Evolutionary conservation across 2,797 vertebrate genomes (phyloP), one percentile per base, ranked within the genome.

Genomic region (Enteromius unitaeniatus): DNA sequence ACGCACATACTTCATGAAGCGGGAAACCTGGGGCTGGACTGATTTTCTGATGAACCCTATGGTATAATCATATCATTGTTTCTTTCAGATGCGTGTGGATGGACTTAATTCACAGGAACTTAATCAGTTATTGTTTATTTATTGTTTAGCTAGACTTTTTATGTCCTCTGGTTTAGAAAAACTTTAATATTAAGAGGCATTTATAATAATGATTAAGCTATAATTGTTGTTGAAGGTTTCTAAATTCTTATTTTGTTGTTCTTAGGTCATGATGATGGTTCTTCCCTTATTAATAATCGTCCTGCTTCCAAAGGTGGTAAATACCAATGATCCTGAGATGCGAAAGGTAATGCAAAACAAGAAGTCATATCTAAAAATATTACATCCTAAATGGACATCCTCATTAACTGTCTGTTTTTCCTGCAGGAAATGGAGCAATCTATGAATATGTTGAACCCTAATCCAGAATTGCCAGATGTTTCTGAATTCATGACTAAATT

Each of bases 21-120:
- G 98, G 86, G 98, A 99, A 88, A 98, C 97, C 8, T 99, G 98
- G 98, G 98, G 97, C 26, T 99, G 98, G 98, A 98, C 97, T 37
- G 98, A 99, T 91, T 99, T 99, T 90, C 96, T 99, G 40, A 99
- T 99, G 98, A 99, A 99, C 86, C 98, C 98, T 72, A 99, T 99
- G 98, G 98, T 99, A 95, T 9, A 92, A 37, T 78, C 7, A 55
- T 70, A 3, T 47, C 10, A 15, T 8, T 3, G 14, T 17, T 77
- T 28, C 1, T 26, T 45, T 10, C 37, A 45, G 7, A 6, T 78
- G 21, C 6, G 14, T 21, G 26, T 28, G 47, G 49, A 37, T 58
- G 51, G 1, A 23, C 1, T 58, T 58, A 1, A 53, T 23, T 55
- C 19, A n/a, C 49, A 34, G 72, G 5, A 53, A 34, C 31, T 74